Base-by-base conservation (phyloP, 2,888 invertebrate species). In the Tenthredo notha region DNA sequence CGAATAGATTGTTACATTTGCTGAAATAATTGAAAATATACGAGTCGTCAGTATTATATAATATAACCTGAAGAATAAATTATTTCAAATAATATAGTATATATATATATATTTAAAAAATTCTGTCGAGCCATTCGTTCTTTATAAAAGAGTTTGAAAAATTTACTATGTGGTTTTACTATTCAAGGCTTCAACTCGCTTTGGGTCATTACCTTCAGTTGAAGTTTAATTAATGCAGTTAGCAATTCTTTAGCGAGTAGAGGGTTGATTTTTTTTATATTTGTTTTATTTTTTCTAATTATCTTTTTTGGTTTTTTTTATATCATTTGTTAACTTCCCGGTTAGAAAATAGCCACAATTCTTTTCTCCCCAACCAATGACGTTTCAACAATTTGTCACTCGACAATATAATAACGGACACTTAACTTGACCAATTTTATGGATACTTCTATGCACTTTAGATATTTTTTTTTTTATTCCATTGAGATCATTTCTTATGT, bases 361-460 rank as follows among this genome's bases (percentile, higher is more conserved):
- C 6, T 50, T 18, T 47, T 0, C 47, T 12, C 47, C 47, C 12
- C 0, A 4, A 12, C 47, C 12, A 47, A 47, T 3, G 15, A 47
- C 12, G 12, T 47, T 0, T 15, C 47, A 15, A 50, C 18, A n/a
- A 47, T 54, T n/a, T 54, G 77, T 33, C 18, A 74, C 0, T 21
- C 25, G 12, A 21, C 15, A 25, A 4, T n/a, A 74, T n/a, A 74
- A 54, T n/a, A 10, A 15, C n/a, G 21, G 15, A 21, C 58, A 21
- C n/a, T 54, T 54, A n/a, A n/a, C n/a, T 54, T n/a, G n/a, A 54
- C n/a, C n/a, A 83, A 67, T 83, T 83, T 83, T 67, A 83, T 83
- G 47, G 83, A 58, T 83, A 83, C 70, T 50, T 12, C 67, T 37
- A 6, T 67, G 37, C 67, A 43, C 40, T 6, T 29, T 18, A 2